phyloP scores from a whole-genome alignment of 2,888 invertebrate species.

The Deilephila porcellus region DNA sequence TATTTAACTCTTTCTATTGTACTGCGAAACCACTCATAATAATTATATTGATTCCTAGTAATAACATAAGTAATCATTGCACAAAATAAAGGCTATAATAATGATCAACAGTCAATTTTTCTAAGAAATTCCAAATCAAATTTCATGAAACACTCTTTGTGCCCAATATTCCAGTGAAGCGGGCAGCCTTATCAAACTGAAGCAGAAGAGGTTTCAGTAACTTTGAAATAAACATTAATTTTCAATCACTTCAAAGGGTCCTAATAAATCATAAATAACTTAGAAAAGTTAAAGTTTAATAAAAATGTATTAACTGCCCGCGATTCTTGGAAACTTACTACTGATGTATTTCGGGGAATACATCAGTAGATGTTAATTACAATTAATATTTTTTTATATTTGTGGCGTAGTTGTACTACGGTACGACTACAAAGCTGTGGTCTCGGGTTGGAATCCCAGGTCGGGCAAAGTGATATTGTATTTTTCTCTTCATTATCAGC shows the following conservation, averaged over 20 bases:
- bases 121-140: background rate
- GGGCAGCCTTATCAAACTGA: constrained; percentile 18
- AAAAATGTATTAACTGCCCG: constrained; percentile 18
- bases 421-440: too few species aligned
- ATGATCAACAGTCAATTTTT: background rate
- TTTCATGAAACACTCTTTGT: constrained; percentile 21
- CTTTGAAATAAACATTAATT: constrained; percentile 30
- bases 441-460: too few species aligned
- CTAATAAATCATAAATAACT: constrained; percentile 27
- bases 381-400: background rate
- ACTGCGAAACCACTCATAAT: too few species aligned
- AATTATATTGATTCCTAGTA: background rate
- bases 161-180: background rate
- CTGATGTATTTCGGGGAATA: too few species aligned
- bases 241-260: constrained; percentile 30
- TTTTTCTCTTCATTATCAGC: too few species aligned
- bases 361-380: background rate
- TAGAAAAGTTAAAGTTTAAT: constrained; percentile 23
- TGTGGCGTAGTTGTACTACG: too few species aligned
- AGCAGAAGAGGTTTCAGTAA: constrained; percentile 19
- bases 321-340: background rate
- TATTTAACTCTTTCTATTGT: too few species aligned
- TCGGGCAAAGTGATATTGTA: too few species aligned
- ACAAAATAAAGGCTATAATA: background rate
- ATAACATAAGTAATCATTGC: background rate